Conservation (phyloP, 2,113 vertebrate genomes). For the Calonectris borealis region DNA sequence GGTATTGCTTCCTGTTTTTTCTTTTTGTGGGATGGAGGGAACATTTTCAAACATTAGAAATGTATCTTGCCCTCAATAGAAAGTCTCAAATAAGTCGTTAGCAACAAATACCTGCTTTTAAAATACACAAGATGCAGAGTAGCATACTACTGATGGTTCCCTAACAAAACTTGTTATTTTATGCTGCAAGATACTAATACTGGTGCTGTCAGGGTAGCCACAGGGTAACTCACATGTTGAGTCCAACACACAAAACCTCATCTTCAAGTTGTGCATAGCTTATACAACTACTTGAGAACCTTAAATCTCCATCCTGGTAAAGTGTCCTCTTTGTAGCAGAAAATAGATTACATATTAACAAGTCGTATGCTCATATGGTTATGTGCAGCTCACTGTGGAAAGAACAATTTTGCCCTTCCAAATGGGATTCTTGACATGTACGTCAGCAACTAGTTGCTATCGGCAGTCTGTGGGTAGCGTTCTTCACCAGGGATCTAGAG, state of each 20-base stretch:
- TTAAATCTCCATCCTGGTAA: neutral
- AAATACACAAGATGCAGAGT: neutral
- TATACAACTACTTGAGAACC: neutral
- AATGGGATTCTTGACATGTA: neutral
- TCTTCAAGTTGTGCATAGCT: neutral
- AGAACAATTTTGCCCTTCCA: neutral
- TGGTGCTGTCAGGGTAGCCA: neutral
- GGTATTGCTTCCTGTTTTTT: neutral
- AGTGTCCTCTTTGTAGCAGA: neutral
- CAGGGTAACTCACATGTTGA: neutral
- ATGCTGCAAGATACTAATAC: neutral
- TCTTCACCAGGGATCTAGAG: neutral
- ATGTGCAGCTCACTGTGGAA: neutral
- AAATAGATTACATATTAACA: neutral
- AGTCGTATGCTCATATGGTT: fast-evolving
- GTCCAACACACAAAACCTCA: neutral
- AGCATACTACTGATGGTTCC: neutral
- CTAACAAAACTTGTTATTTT: neutral
- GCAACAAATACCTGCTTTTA: neutral
- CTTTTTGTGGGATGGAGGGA: neutral
- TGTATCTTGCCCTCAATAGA: neutral
- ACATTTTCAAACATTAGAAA: neutral
- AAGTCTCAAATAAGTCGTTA: neutral
- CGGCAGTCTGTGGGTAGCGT: neutral
- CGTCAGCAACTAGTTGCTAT: neutral